phyloP scores from a whole-genome alignment of 2,888 invertebrate genomes.

The Ephialtes manifestator region DNA sequence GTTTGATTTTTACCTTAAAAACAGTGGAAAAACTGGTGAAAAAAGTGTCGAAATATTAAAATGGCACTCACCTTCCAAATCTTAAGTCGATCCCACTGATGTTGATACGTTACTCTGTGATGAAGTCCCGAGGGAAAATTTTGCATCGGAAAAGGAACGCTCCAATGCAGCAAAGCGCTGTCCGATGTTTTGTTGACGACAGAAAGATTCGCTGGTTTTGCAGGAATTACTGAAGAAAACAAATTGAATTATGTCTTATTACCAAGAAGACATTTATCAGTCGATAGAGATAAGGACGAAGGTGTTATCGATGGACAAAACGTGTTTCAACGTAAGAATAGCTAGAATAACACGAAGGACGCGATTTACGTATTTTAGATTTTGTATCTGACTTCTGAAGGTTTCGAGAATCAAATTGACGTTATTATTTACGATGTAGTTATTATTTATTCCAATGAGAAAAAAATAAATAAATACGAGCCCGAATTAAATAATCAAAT shows the following conservation, averaged over 20 bases:
- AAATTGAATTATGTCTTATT: slow-evolving; percentile 27
- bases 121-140: slow-evolving; percentile 87
- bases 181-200: slow-evolving; percentile 85
- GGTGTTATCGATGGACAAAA: background rate
- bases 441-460: no score
- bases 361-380: background rate
- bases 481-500: no score
- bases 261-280: slow-evolving; percentile 6
- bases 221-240: slow-evolving; percentile 85
- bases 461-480: no score
- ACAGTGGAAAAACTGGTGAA: background rate
- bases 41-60: slow-evolving; percentile 30
- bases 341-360: background rate
- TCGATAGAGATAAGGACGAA: background rate
- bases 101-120: slow-evolving; percentile 87
- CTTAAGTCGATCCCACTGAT: slow-evolving; percentile 85
- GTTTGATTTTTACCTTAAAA: no score
- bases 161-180: slow-evolving; percentile 87
- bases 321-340: slow-evolving; percentile 24
- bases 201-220: slow-evolving; percentile 86
- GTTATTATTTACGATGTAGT: no score
- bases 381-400: no score
- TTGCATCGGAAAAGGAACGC: slow-evolving; percentile 85
- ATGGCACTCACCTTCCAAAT: slow-evolving; percentile 85
- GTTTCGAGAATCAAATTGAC: no score